Evolutionary conservation across 2,797 vertebrate species (phyloP).

Genomic region (Rhincodon typus): DNA sequence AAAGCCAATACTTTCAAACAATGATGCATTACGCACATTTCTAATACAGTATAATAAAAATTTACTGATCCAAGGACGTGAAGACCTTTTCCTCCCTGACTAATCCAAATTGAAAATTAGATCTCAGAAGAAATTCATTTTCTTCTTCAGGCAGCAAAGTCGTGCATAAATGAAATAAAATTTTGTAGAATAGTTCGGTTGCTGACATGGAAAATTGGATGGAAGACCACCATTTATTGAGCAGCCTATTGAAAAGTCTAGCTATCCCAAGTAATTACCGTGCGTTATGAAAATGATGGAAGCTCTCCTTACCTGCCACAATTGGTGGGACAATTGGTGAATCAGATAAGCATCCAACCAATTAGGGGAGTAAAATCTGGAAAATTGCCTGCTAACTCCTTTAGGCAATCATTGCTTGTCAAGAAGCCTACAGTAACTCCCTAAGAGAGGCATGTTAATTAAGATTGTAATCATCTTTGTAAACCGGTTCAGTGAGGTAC

Average conservation of each 20-base stretch:
- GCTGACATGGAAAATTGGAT: not conserved
- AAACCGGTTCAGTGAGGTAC: not conserved
- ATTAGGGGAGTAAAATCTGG: not conserved
- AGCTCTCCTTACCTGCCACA: not conserved
- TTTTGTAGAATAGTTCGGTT: not conserved
- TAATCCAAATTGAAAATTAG: slow-evolving; percentile 39
- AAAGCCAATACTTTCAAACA: slow-evolving; percentile 37
- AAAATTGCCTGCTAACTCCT: not conserved
- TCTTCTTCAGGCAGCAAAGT: too few species aligned
- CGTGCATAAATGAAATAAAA: not conserved
- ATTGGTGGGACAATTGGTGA: not conserved
- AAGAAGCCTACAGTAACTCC: not conserved
- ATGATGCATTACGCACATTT: slow-evolving; percentile 42
- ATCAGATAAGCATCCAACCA: not conserved
- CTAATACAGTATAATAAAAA: slow-evolving; percentile 38
- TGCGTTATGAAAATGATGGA: not conserved
- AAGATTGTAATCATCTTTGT: not conserved
- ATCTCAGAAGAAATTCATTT: not conserved
- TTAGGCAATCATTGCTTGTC: not conserved
- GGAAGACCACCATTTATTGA: not conserved
- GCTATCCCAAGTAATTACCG: not conserved
- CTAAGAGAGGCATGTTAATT: not conserved
- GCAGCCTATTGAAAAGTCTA: not conserved
- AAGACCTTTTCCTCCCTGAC: slow-evolving; percentile 21
- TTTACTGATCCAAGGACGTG: not conserved